Evolutionary conservation across 2,113 vertebrate species (phyloP), one percentile per base, ranked within the genome.

Genomic region (Percina caprodes): DNA sequence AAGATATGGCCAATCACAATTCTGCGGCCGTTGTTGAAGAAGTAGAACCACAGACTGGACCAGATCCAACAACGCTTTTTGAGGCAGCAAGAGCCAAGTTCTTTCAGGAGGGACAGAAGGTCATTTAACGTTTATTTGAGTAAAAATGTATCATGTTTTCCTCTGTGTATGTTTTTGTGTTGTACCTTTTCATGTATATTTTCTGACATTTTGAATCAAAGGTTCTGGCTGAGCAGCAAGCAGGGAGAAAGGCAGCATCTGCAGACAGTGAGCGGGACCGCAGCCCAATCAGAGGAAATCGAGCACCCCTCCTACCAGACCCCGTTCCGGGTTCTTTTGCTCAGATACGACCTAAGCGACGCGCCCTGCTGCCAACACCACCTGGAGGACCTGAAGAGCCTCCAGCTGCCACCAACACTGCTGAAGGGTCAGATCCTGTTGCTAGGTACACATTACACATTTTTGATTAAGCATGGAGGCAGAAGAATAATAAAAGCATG

Each of bases 61-160:
- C 93, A n/a, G 94, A 95, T 80, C 93, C 96, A 84, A 94, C 96
- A 6, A 95, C 92, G 0, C 92, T 95, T 24, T 95, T 96, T 5
- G 95, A 96, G 83, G 95, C 95, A 12, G 95, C 95, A 26, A 94
- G 95, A 83, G 95, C 95, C 12, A 94, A 95, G 69, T 96, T 95
- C 74, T 95, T 95, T 77, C 94, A 95, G 71, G 94, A 96, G 60
- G 95, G 95, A 60, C 95, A 96, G 81, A 95, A 95, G 93, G 93
- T 92, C 1, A 45, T 63, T 80, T 68, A 14, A 59, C 9, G n/a
- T 35, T 45, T 69, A 14, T 42, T 69, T n/a, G 5, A 78, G 3
- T 24, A 3, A 5, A 46, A 24, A 23, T 26, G 0, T 62, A 3
- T 12, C 48, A 12, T 24, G 0, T 45, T 19, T 13, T 21, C 45